Percentiles rank a stretch among this genome's conserved stretches.
phyloP scores from a whole-genome alignment of 1,140 invertebrate species.

The Micrasema longulum region DNA sequence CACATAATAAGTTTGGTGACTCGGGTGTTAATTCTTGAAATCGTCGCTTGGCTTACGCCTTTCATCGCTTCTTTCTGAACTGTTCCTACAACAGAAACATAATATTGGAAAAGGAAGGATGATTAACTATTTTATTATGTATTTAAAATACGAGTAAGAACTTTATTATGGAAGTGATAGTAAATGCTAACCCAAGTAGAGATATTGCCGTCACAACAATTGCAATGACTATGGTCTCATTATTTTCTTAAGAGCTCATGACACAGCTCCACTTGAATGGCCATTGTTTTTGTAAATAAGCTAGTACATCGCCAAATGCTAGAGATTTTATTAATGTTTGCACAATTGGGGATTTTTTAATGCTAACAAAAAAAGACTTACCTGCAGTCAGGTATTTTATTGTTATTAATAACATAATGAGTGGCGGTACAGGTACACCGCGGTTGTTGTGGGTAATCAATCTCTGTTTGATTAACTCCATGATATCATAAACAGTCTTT shows the following conservation, averaged over 20 bases:
- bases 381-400: constrained; percentile 49
- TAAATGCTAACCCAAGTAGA: no score
- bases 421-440: constrained; percentile 45
- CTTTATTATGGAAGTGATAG: no score
- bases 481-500: constrained; percentile 49
- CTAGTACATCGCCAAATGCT: no score
- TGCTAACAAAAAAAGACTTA: constrained; percentile 18
- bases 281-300: no score
- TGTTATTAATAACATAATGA: constrained; percentile 48
- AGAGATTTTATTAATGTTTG: constrained; percentile 2
- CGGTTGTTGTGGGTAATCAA: constrained; percentile 48
- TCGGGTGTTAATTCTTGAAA: constrained; percentile 48
- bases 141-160: no score
- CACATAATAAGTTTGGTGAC: constrained; percentile 47
- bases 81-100: constrained; percentile 38
- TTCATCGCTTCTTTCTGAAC: constrained; percentile 49
- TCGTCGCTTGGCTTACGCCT: constrained; percentile 50
- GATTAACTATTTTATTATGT: no score
- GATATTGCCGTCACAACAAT: no score
- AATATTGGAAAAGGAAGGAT: no score
- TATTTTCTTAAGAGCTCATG: no score
- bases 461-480: constrained; percentile 50
- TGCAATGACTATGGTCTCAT: no score
- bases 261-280: no score
- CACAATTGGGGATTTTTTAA: neutral